These are phyloP conservation scores for Malurus cyaneus DNA, from an alignment of 2,113 vertebrate species.

Conservation along the genomic window DNA sequence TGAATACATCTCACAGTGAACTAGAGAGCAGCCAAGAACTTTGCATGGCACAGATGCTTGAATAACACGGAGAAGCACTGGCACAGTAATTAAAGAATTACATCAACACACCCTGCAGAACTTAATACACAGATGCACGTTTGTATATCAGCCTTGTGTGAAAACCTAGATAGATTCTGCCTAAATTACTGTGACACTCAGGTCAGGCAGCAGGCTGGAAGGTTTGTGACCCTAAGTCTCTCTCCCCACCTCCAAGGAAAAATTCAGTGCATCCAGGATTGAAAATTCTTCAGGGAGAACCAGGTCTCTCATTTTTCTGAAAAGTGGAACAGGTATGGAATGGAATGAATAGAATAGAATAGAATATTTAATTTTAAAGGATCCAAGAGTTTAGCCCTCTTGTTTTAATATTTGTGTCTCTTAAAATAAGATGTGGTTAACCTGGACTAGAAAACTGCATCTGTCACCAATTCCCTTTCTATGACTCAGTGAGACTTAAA, in stretches of 20 bases:
- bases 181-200: neutral
- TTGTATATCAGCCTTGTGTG: neutral
- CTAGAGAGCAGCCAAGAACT: neutral
- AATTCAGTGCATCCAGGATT: neutral
- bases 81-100: neutral
- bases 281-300: neutral
- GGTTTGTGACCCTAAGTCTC: neutral
- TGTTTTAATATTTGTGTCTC: neutral
- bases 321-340: neutral
- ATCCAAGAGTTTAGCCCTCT: neutral
- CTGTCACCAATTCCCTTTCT: neutral
- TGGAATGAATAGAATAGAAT: neutral
- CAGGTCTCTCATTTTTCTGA: neutral
- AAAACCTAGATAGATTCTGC: neutral
- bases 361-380: neutral
- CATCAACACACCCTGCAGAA: neutral
- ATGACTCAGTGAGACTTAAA: neutral
- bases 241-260: neutral
- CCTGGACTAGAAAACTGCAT: neutral
- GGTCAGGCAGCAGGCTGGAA: neutral
- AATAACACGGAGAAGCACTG: fast-evolving
- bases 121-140: neutral
- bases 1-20: neutral
- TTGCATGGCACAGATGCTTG: neutral
- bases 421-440: neutral